Evolutionary conservation across 1,140 invertebrate genomes (phyloP), one percentile per base, ranked within the genome.

Genomic region (Drosophila bifasciata): DNA sequence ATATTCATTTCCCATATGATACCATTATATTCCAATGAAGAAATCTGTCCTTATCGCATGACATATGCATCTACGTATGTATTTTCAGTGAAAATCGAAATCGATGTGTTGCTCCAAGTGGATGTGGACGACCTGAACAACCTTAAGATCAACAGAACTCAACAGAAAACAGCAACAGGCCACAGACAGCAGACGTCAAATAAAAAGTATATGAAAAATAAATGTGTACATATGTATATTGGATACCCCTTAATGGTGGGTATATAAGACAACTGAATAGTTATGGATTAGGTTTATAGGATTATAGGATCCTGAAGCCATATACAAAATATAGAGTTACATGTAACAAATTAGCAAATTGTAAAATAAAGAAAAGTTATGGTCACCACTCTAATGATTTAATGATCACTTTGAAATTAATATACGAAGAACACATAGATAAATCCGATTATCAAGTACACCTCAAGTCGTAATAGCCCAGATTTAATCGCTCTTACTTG

Each of bases 1-100:
- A 86, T 86, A 86, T 86, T 86, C 86, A 86, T 86, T 86, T 69
- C 77, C 79, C 52, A 74, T 73, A 62, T 58, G 58, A 49, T 58
- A 64, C 58, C 28, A 32, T 11, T 3, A 11, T 60, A 76, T 84
- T 85, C 83, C 74, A 81, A 77, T 78, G 79, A 83, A 81, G 56
- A 60, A 61, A 68, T 62, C 56, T 56, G 28, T 44, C 16, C 9
- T 56, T 68, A 69, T 69, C 66, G 66, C 46, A 25, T 32, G 64
- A 67, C 63, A 55, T 36, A 13, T 36, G 32, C 5, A 32, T 32
- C 0, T 9, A 9, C 2, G 28, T 32, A 13, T 11, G 3, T 36
- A 76, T 69, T 62, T 84, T 52, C 80, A 73, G 61, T 73, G 76
- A 76, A 84, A 80, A 79, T 80, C 59, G 70, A 46, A 84, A 86